Base-by-base conservation (phyloP, 2,888 invertebrate species). In the Melanostoma scalare region DNA sequence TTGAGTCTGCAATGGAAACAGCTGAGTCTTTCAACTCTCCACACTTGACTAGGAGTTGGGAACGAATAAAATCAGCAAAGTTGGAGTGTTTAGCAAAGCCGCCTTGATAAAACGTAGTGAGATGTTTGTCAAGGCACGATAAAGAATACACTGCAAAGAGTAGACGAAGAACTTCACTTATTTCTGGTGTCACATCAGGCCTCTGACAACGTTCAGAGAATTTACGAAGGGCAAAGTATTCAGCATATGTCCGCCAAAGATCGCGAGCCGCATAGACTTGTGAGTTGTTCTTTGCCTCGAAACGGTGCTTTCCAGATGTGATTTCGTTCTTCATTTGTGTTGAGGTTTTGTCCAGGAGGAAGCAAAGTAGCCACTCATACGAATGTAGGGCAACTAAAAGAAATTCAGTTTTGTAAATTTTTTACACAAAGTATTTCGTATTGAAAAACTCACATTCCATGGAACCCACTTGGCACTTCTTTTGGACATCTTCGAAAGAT, bases 311-410 rank as follows among this genome's bases (percentile, higher is more conserved):
- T 0, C 95, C 95, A 10, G 91, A 91, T 0, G 92, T 88, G 20
- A 94, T 87, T 60, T 94, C 92, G 0, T 91, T 86, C 61, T 93
- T 92, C 86, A 95, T 93, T 89, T 94, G 93, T 38, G 92, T 91
- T 78, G 94, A 92, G 0, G 96, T 96, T 81, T 94, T 93, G 75
- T 94, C 92, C n/a, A 96, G 91, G 4, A 98, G 92, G 92, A 95
- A 95, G 86, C 95, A 95, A 55, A 97, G 92, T 31, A 98, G 92
- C 97, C 97, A 98, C 89, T 96, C 94, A 91, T 96, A 97, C 35
- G 95, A 93, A 53, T 93, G 92, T 42, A 93, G 92, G 80, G 95
- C 93, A 90, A 95, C 96, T 96, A 92, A 35, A 93, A 92, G 86
- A 38, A 40, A 20, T 20, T 20, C 20, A 1, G 20, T 20, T 20